These are phyloP conservation scores for Stegana nigrithorax DNA, from an alignment of 2,888 invertebrate species.

Conservation along the genomic window DNA sequence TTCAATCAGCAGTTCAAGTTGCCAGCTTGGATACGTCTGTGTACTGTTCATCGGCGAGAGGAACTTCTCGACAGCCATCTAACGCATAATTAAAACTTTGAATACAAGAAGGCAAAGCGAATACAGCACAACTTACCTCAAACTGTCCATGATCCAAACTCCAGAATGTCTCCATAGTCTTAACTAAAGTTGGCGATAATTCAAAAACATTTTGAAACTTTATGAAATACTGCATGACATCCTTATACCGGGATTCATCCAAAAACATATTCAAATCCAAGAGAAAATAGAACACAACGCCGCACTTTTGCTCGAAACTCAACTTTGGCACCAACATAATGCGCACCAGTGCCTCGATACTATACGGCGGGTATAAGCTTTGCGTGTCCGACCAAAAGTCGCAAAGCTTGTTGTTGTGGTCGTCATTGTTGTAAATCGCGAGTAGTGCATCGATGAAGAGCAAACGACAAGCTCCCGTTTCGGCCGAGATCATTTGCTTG, in stretches of 20 bases:
- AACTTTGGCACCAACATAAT: constrained; percentile 79
- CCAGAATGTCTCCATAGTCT: constrained; percentile 89
- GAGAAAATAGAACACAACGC: constrained; percentile 83
- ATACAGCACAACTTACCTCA: constrained; percentile 71
- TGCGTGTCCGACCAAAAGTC: constrained; percentile 75
- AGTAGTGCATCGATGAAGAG: constrained; percentile 64
- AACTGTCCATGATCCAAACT: constrained; percentile 88
- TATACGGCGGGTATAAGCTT: constrained; percentile 85
- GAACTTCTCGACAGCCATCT: constrained; percentile 60
- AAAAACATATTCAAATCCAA: constrained; percentile 80
- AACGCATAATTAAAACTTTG: neutral
- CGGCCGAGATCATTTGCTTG: constrained; percentile 42
- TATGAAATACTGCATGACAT: constrained; percentile 78
- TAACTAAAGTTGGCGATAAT: constrained; percentile 78
- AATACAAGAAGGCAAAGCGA: neutral
- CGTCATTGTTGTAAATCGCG: constrained; percentile 68
- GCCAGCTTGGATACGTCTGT: constrained; percentile 56
- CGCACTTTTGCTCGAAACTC: constrained; percentile 79
- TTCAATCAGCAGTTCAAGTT: constrained; percentile 61
- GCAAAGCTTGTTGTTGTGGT: constrained; percentile 71
- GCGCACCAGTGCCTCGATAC: constrained; percentile 81
- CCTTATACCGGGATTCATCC: constrained; percentile 72
- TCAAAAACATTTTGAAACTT: constrained; percentile 86
- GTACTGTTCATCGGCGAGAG: constrained; percentile 57
- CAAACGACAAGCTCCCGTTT: constrained; percentile 49